Evolutionary conservation across 2,113 vertebrate genomes (phyloP), one percentile per base, ranked within the genome.

Genomic region (Eidolon helvum): DNA sequence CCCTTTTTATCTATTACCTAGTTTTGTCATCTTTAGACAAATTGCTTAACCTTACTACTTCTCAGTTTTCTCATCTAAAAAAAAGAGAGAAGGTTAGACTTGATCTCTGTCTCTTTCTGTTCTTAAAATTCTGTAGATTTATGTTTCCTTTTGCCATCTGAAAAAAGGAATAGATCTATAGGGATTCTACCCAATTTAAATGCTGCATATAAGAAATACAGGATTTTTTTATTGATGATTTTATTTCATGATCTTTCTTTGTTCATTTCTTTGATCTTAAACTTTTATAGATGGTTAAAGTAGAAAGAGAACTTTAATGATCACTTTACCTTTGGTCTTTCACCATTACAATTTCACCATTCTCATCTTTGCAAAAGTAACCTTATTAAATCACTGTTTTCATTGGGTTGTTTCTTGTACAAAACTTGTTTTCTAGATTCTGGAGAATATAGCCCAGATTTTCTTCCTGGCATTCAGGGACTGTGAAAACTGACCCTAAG

Each of bases 221-320:
- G 87, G 92, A 35, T 92, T 93, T 96, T 96, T 74, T 91, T 82
- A 94, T 78, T 94, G 92, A 83, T 96, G 86, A 63, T 95, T 96
- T 95, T 93, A 93, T 93, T 97, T 93, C 84, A 91, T 96, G 82
- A 83, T 95, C 75, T 89, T 90, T 90, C 78, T 96, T 92, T 97
- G 92, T 88, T 93, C 90, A 1, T 79, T 82, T 90, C 78, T 97
- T 33, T 95, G 95, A 97, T 91, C 82, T 89, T 79, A 92, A 95
- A 75, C 94, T 95, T 90, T 94, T 28, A 82, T 43, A 78, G 94
- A 24, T n/a, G 38, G 91, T 89, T 86, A 89, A 93, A 97, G 89
- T 78, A 65, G 91, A 92, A 90, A 94, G 59, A 91, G 59, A 90
- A 63, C 83, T 95, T 91, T 85, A 94, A 87, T 75, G 75, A 84